Evolutionary conservation across 2,888 invertebrate species (phyloP).

Genomic region (Leucophenga montana): DNA sequence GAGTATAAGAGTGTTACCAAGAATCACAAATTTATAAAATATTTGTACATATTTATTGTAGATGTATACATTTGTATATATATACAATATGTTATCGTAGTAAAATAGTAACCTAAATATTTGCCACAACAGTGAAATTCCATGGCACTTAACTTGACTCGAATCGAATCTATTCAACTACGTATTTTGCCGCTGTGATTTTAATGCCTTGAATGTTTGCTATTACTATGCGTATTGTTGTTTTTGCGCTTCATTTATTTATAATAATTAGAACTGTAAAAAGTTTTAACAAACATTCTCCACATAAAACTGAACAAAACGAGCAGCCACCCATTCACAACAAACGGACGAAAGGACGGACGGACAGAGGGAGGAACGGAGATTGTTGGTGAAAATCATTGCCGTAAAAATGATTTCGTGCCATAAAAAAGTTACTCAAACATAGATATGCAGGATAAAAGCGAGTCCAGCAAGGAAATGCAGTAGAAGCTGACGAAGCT

Average conservation of each 20-base stretch:
- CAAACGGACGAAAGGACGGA: not conserved
- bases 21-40: not conserved
- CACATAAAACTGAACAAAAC: too few relatives aligned
- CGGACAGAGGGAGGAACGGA: not conserved
- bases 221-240: slow-evolving; percentile 32
- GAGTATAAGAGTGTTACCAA: not conserved
- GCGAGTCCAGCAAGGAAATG: slow-evolving; percentile 25
- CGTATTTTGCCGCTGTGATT: not conserved
- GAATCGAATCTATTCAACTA: too few relatives aligned
- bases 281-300: slow-evolving; percentile 61
- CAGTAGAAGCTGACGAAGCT: slow-evolving; percentile 13
- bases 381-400: not conserved
- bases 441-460: slow-evolving; percentile 63
- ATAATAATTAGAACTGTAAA: slow-evolving; percentile 63
- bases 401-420: not conserved
- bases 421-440: slow-evolving; percentile 26
- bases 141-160: too few relatives aligned
- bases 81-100: too few relatives aligned
- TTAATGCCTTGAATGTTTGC: slow-evolving; percentile 1
- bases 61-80: too few relatives aligned
- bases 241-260: slow-evolving; percentile 62
- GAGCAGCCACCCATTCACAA: too few relatives aligned
- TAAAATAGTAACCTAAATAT: too few relatives aligned
- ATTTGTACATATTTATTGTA: not conserved
- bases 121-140: too few relatives aligned